Conservation (phyloP, 2,888 invertebrate genomes). For the Erebia ligea region DNA sequence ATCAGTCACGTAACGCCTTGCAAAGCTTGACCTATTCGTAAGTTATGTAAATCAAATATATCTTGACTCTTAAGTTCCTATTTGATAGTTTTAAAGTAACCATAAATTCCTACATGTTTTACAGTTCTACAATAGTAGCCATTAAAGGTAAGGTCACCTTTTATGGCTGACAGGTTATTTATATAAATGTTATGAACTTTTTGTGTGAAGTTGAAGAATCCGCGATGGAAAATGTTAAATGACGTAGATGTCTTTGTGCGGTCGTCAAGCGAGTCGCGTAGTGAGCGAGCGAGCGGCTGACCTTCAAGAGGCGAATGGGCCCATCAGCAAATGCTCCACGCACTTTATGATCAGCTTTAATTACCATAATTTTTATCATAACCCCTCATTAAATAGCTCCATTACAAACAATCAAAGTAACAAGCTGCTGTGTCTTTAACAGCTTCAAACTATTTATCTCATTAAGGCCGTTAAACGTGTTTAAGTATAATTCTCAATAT, state of each 20-base stretch:
- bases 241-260: conserved; percentile 45
- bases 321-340: conserved; percentile 63
- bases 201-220: conserved; percentile 33
- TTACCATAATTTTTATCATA: conserved; percentile 55
- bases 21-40: conserved; percentile 15
- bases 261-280: conserved; percentile 47
- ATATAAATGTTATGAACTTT: conserved; percentile 23
- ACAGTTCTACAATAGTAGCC: conserved; percentile 3
- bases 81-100: conserved; percentile 3
- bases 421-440: conserved; percentile 18
- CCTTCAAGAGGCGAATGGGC: conserved; percentile 74
- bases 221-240: conserved; percentile 41
- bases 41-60: conserved; percentile 20
- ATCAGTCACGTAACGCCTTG: conserved; percentile 10
- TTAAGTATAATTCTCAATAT: too few species aligned
- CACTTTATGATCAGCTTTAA: conserved; percentile 62
- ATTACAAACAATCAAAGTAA: conserved; percentile 17
- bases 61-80: conserved; percentile 4
- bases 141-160: background rate
- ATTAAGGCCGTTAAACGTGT: background rate
- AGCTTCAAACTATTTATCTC: conserved; percentile 3
- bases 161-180: conserved; percentile 20
- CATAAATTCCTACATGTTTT: conserved; percentile 12
- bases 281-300: conserved; percentile 64
- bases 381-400: conserved; percentile 39